A percentile compares a stretch with the other conserved stretches of the same genome.
phyloP scores from a whole-genome alignment of 2,113 vertebrate species.

The Petaurus breviceps region DNA sequence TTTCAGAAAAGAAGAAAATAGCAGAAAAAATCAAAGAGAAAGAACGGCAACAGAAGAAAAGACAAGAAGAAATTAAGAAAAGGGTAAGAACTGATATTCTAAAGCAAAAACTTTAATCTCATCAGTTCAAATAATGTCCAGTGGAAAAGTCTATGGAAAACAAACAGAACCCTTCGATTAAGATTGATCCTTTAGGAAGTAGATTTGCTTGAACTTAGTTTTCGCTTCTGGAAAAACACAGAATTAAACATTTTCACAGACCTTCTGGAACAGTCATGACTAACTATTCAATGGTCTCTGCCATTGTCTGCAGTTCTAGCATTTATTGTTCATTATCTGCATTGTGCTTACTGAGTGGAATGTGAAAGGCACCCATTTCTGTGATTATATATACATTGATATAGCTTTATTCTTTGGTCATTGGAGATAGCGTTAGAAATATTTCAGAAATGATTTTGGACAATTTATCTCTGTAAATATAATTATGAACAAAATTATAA shows the following conservation, averaged over 20 bases:
- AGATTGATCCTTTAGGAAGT: conserved; percentile 16
- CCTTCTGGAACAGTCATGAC: neutral
- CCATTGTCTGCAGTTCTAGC: neutral
- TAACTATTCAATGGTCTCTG: conserved; percentile 24
- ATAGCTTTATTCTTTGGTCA: conserved; percentile 52
- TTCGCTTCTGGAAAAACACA: conserved; percentile 38
- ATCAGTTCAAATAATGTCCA: neutral
- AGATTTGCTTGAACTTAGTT: neutral
- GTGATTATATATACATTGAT: neutral
- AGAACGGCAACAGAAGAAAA: conserved; percentile 93
- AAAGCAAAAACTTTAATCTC: conserved; percentile 10
- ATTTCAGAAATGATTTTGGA: conserved; percentile 30
- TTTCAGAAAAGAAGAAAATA: conserved; percentile 97
- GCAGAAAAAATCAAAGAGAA: conserved; percentile 98
- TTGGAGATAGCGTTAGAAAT: conserved; percentile 19
- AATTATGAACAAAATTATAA: neutral
- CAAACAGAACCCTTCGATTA: neutral
- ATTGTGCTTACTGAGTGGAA: conserved; percentile 20
- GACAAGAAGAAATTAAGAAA: conserved; percentile 90
- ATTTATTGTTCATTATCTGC: conserved; percentile 21
- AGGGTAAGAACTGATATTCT: conserved; percentile 81
- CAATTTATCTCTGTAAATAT: conserved; percentile 22
- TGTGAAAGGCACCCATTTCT: conserved; percentile 11
- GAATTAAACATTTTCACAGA: conserved; percentile 24
- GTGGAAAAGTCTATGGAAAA: neutral